phyloP scores from a whole-genome alignment of 2,113 vertebrate species.

The Xenopus laevis region DNA sequence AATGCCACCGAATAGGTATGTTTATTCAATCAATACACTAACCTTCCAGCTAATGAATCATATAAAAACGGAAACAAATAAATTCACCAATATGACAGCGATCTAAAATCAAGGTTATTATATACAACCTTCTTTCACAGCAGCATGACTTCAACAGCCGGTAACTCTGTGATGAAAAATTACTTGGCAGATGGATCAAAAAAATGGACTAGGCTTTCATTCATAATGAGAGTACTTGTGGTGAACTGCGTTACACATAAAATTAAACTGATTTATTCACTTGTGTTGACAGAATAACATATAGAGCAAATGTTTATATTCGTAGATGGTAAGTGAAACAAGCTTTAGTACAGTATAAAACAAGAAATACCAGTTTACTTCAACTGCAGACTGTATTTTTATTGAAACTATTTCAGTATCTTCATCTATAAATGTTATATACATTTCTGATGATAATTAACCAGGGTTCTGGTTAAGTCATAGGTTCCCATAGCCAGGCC shows the following conservation, averaged over 20 bases:
- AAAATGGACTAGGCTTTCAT: conserved; percentile 31
- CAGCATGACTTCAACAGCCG: conserved; percentile 17
- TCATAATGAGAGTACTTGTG: conserved; percentile 36
- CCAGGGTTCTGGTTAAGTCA: no score
- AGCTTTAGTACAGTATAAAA: no score
- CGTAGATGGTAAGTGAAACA: no score
- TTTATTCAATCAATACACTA: conserved; percentile 17
- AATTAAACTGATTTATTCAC: conserved; percentile 34
- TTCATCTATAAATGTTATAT: no score
- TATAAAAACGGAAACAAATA: conserved; percentile 27
- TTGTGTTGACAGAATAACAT: conserved; percentile 3
- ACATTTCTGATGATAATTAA: no score
- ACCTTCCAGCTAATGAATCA: conserved; percentile 34
- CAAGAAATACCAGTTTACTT: no score
- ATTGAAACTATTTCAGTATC: no score
- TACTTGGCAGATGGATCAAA: conserved; percentile 36
- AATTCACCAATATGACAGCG: conserved; percentile 33
- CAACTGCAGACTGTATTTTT: no score
- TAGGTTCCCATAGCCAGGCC: no score
- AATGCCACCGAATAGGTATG: no score
- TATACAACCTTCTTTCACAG: conserved; percentile 36
- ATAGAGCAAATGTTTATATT: no score
- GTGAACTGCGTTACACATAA: conserved; percentile 35
- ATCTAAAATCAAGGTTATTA: conserved; percentile 37
- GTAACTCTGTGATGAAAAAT: conserved; percentile 20